Percentiles rank a stretch among this genome's conserved stretches.
These are phyloP conservation scores for Microplitis demolitor DNA, from an alignment of 1,140 invertebrate genomes.

Conservation along the genomic window DNA sequence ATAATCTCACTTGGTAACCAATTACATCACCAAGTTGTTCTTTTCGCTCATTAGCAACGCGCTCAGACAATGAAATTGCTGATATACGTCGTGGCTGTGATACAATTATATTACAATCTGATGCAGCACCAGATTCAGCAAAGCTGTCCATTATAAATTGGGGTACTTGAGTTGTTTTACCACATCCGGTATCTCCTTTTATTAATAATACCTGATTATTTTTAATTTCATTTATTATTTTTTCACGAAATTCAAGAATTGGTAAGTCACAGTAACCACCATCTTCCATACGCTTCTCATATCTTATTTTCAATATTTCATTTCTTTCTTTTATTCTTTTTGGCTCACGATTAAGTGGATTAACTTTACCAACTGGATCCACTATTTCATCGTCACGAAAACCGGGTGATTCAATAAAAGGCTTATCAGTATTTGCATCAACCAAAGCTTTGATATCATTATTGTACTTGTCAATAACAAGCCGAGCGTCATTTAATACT, in stretches of 20 bases:
- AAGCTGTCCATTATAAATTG: conserved; percentile 89
- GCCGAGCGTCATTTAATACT: conserved; percentile 29
- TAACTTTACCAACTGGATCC: conserved; percentile 29
- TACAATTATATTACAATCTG: conserved; percentile 77
- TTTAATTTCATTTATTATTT: conserved; percentile 38
- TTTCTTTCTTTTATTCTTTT: conserved; percentile 12
- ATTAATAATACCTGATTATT: conserved; percentile 72
- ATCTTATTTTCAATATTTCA: conserved; percentile 5
- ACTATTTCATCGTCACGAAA: background rate
- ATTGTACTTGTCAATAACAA: conserved; percentile 38
- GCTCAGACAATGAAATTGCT: conserved; percentile 83
- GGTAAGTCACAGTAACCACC: background rate
- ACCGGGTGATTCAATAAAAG: background rate
- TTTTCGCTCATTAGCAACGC: conserved; percentile 81
- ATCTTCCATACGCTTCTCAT: background rate
- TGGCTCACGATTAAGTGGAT: background rate
- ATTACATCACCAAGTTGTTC: conserved; percentile 81
- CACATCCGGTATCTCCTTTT: conserved; percentile 86
- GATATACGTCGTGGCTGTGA: conserved; percentile 91
- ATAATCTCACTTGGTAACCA: conserved; percentile 60
- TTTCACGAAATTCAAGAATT: conserved; percentile 20
- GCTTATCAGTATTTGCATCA: background rate
- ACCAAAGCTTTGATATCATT: conserved; percentile 24
- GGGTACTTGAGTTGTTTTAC: conserved; percentile 89
- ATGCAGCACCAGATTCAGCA: conserved; percentile 41